phyloP scores from a whole-genome alignment of 2,113 vertebrate genomes.

The Gracilinanus agilis region DNA sequence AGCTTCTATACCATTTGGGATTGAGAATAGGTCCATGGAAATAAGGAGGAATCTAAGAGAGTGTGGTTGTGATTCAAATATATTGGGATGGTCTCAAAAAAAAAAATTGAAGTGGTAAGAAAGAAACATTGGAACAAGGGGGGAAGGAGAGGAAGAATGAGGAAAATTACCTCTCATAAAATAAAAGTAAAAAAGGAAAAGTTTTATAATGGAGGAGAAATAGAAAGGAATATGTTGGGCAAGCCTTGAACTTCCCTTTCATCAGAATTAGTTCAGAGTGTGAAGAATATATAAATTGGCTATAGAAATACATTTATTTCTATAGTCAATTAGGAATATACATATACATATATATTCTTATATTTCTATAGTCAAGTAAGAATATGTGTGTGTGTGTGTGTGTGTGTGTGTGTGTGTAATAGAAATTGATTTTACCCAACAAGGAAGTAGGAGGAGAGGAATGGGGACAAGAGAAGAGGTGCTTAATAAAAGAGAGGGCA shows the following conservation, averaged over 20 bases:
- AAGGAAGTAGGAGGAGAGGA: too few relatives aligned
- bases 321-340: too few relatives aligned
- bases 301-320: too few relatives aligned
- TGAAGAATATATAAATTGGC: too few relatives aligned
- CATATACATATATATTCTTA: too few relatives aligned
- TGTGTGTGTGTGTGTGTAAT: too few relatives aligned
- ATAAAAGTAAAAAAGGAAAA: not conserved
- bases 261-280: not conserved
- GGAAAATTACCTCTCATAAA: not conserved
- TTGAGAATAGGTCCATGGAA: not conserved
- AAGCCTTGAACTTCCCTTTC: not conserved
- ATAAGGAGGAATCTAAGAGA: not conserved
- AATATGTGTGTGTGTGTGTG: too few relatives aligned
- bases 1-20: not conserved
- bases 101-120: not conserved
- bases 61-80: not conserved
- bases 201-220: too few relatives aligned
- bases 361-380: too few relatives aligned
- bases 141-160: not conserved
- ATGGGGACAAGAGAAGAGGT: too few relatives aligned
- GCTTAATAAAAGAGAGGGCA: too few relatives aligned
- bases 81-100: not conserved
- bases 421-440: too few relatives aligned
- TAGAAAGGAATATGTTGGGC: not conserved
- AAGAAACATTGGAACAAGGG: not conserved